Evolutionary conservation across 2,113 vertebrate species (phyloP).

Genomic region (Aegypius monachus): DNA sequence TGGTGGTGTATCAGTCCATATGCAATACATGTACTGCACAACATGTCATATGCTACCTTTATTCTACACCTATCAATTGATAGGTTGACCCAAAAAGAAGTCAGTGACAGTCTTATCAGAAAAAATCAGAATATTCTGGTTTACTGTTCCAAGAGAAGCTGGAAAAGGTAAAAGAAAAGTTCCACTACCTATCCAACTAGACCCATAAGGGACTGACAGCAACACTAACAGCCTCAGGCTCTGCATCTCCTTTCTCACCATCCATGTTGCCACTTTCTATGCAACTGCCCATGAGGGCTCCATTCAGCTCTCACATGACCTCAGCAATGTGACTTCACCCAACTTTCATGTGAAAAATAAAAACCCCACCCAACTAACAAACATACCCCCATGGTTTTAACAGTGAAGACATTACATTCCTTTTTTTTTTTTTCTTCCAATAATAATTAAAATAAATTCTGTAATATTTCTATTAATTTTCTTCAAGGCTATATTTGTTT

Average conservation of each 20-base stretch:
- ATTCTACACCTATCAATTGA: not conserved
- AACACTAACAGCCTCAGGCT: not conserved
- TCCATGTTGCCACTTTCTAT: not conserved
- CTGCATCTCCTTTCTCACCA: not conserved
- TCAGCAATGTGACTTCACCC: not conserved
- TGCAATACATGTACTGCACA: not conserved
- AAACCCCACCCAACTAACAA: not conserved
- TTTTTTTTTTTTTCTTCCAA: not conserved
- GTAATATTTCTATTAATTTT: not conserved
- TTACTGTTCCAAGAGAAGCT: not conserved
- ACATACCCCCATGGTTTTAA: fast-evolving
- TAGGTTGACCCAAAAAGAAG: not conserved
- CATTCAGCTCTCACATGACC: not conserved
- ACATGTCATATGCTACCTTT: not conserved
- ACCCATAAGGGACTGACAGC: not conserved
- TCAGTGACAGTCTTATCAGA: not conserved
- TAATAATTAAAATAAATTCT: not conserved
- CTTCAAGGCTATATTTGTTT: not conserved
- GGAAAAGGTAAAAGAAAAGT: not conserved
- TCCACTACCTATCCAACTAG: not conserved
- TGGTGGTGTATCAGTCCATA: not conserved
- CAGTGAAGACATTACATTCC: not conserved
- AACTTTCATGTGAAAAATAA: not conserved
- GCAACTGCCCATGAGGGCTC: not conserved
- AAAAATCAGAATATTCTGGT: not conserved